Evolutionary conservation across 2,888 invertebrate genomes (phyloP), one percentile per base, ranked within the genome.

Genomic region (Eilema caniola): DNA sequence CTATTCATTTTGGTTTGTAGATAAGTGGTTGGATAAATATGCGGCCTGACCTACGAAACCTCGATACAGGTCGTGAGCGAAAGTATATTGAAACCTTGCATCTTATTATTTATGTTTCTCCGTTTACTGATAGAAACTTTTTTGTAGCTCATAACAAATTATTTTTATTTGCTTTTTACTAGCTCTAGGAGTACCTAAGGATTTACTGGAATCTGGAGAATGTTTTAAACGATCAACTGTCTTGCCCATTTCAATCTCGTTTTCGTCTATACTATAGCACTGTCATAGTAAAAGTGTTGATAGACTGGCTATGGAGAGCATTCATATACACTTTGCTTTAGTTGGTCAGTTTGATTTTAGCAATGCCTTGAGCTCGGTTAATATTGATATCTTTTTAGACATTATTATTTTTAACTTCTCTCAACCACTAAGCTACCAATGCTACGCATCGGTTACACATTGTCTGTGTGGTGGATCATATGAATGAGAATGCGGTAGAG

Each of bases 51-150:
- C 81, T 74, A 77, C 75, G 77, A 78, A 77, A 73, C 83, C 77
- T 80, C 79, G 78, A 73, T 71, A 81, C 73, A 78, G 81, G 83
- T 82, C 81, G 75, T 71, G 69, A 66, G 83, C 81, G 83, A 82
- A 82, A 82, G 81, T 81, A 70, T 62, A 71, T 72, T 71, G 33
- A 31, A 61, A 61, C 33, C n/a, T 25, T 61, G 61, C 31, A 61
- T 61, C 20, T 31, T 20, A 28, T 31, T 31, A 31, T 31, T 59
- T 25, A 31, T n/a, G 61, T 20, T 33, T n/a, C 20, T 11, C 11
- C 8, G 28, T 60, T 28, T 16, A 31, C 14, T 56, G n/a, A 56
- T n/a, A 41, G 1, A 3, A 12, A 12, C 11, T 37, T 41, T 16
- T 41, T 41, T 0, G 16, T 16, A 41, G 4, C 41, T 4, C 10